Percentiles rank a stretch among this genome's conserved stretches.
phyloP scores from a whole-genome alignment of 2,113 vertebrate species.

The Carettochelys insculpta region DNA sequence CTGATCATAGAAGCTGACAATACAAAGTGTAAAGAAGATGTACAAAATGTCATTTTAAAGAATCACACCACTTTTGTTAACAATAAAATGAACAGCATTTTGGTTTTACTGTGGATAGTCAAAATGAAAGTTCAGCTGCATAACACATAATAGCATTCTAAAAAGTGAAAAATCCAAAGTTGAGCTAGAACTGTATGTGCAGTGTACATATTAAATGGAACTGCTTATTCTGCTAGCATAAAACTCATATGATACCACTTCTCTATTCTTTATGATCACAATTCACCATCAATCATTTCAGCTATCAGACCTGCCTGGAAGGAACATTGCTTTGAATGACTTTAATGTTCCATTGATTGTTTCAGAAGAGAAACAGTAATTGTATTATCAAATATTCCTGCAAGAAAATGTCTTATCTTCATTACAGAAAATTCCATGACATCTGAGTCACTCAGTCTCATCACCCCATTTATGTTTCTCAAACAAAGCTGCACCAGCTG shows the following conservation, averaged over 20 bases:
- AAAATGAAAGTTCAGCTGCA: not conserved
- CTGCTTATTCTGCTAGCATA: slow-evolving; percentile 70
- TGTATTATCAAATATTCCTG: slow-evolving; percentile 11
- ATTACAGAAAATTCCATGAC: slow-evolving; percentile 24
- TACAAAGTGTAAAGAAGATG: slow-evolving; percentile 31
- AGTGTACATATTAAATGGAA: slow-evolving; percentile 62
- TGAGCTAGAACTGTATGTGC: slow-evolving; percentile 50
- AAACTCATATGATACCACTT: slow-evolving; percentile 19
- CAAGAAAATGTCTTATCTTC: not conserved
- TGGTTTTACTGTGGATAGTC: not conserved
- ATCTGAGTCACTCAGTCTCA: slow-evolving; percentile 47
- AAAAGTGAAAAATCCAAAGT: slow-evolving; percentile 44
- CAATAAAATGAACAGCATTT: not conserved
- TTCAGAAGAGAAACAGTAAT: slow-evolving; percentile 39
- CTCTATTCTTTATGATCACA: slow-evolving; percentile 43
- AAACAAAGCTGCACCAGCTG: not conserved
- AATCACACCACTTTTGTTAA: not conserved
- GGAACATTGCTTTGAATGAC: slow-evolving; percentile 5
- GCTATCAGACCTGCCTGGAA: slow-evolving; percentile 54
- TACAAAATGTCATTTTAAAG: not conserved
- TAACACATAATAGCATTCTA: not conserved
- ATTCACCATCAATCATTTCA: slow-evolving; percentile 58
- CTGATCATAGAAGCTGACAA: slow-evolving; percentile 36
- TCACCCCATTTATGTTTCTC: not conserved
- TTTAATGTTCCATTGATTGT: slow-evolving; percentile 10